Evolutionary conservation across 2,113 vertebrate genomes (phyloP), one percentile per base, ranked within the genome.

Genomic region (Poeciliopsis occidentalis): DNA sequence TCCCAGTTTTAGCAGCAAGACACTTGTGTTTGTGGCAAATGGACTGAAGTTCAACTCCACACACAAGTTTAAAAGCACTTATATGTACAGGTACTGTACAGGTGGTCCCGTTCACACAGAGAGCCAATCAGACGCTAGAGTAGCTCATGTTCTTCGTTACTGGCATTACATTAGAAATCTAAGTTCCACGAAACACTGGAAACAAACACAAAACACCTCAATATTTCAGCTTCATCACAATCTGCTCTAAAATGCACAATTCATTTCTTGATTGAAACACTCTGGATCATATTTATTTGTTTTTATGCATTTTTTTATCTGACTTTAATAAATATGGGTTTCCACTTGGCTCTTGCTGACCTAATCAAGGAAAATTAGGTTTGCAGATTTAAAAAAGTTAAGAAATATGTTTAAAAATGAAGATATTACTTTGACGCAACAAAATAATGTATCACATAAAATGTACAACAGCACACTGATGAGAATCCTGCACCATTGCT

Each of bases 51-150:
- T 93, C 63, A 85, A 92, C 82, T 63, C 73, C 54, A 64, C 67
- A 12, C 67, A 12, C 51, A 91, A 89, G 87, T 86, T 85, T 95
- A 95, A 95, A 93, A 96, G 95, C 96, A 96, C 95, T 96, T 96
- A 64, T 89, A 95, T 37, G 61, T 30, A 62, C 92, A 93, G 68
- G 76, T 26, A 41, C 72, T 88, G 92, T 89, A 93, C 77, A 89
- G 24, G 51, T 57, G 51, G 51, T 57, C 51, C 51, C 51, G 51
- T 57, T n/a, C 22, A 57, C 24, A 57, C 51, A n/a, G 51, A 57
- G 24, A 57, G 51, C 51, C 51, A 3, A 57, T 57, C 51, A 57
- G 51, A 57, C 8, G 51, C 51, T n/a, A 10, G 51, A n/a, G 51
- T n/a, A n/a, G 51, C 51, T 57, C 51, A 57, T 57, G 51, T 57